Conservation (phyloP, 2,888 invertebrate genomes). For the Leptopterna dolabrata region DNA sequence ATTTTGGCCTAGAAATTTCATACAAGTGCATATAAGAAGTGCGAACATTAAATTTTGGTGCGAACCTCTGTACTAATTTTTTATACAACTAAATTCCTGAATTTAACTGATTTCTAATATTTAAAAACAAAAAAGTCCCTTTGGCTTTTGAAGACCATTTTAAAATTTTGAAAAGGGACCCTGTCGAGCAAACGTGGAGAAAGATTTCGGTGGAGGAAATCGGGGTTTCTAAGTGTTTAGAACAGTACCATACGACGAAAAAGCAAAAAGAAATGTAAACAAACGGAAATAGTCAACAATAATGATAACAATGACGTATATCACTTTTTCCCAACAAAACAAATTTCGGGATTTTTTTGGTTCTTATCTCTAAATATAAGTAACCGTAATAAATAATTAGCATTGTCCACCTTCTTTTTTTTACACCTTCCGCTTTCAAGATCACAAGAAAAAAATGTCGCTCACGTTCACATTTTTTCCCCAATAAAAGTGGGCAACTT, state of each 20-base stretch:
- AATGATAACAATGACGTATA: constrained; percentile 46
- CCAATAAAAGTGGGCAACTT: neutral
- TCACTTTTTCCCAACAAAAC: constrained; percentile 27
- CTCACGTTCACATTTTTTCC: constrained; percentile 8
- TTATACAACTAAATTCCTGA: constrained; percentile 49
- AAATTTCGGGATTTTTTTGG: constrained; percentile 34
- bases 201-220: neutral
- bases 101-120: constrained; percentile 34
- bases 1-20: constrained; percentile 59
- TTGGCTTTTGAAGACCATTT: neutral
- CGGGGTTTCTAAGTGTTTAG: neutral
- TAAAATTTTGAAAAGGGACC: constrained; percentile 14
- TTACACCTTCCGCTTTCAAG: constrained; percentile 10
- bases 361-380: constrained; percentile 56
- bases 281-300: constrained; percentile 49
- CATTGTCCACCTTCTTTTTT: constrained; percentile 32
- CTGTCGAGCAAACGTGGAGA: neutral
- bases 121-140: constrained; percentile 8
- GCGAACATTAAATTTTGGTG: constrained; percentile 61
- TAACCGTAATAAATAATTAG: constrained; percentile 56
- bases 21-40: constrained; percentile 60
- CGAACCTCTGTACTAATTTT: constrained; percentile 53
- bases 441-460: constrained; percentile 15
- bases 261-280: constrained; percentile 40
- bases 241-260: constrained; percentile 23